These are phyloP conservation scores for Adelognathus sp. DNA, from an alignment of 2,888 invertebrate genomes.

Conservation along the genomic window DNA sequence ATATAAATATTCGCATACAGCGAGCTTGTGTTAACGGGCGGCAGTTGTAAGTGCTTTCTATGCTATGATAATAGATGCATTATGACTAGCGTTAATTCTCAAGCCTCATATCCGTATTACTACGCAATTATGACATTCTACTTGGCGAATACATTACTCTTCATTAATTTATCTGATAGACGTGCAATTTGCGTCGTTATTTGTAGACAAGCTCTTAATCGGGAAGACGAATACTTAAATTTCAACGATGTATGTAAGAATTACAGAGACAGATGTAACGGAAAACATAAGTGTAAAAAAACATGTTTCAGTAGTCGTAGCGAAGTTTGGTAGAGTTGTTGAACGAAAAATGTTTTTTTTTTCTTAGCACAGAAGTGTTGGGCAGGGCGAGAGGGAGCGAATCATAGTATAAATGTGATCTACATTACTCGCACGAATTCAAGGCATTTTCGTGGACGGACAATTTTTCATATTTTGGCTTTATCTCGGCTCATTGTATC, in stretches of 20 bases:
- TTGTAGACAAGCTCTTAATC: slow-evolving; percentile 49
- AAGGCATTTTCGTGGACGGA: neutral
- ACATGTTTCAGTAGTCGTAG: slow-evolving; percentile 68
- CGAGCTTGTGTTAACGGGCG: slow-evolving; percentile 17
- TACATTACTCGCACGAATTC: neutral
- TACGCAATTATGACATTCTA: neutral
- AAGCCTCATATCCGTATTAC: neutral
- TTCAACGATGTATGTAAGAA: slow-evolving; percentile 59
- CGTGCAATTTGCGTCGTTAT: slow-evolving; percentile 58
- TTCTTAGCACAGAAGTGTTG: slow-evolving; percentile 43
- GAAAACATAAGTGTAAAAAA: slow-evolving; percentile 63
- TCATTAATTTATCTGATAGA: slow-evolving; percentile 1
- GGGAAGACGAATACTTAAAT: slow-evolving; percentile 62
- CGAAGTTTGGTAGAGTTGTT: slow-evolving; percentile 67
- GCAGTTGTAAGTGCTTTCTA: neutral
- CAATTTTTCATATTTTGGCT: neutral
- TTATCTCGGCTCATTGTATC: neutral
- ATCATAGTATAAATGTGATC: slow-evolving; percentile 8
- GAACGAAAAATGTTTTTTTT: too few species aligned
- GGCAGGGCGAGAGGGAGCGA: slow-evolving; percentile 12
- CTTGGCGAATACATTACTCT: neutral
- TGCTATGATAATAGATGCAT: neutral
- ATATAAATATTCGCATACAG: neutral
- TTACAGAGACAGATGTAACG: slow-evolving; percentile 80
- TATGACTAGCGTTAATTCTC: neutral